Evolutionary conservation across 1,140 invertebrate species (phyloP).

Genomic region (Drosophila albomicans): DNA sequence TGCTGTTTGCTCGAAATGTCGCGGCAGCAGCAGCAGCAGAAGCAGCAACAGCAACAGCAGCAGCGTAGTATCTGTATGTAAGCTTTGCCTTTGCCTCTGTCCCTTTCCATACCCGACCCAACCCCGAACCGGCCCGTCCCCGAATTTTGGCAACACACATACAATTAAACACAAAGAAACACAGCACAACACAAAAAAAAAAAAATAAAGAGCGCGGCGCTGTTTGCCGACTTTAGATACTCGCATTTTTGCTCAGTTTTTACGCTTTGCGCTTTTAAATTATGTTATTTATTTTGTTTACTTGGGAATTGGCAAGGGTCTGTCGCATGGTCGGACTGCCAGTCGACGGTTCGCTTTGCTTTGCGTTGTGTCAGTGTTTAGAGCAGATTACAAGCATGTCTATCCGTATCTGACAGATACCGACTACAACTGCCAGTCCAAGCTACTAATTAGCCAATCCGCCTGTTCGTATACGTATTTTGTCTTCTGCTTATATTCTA

Average conservation of each 20-base stretch:
- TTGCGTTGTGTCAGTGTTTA: conserved; percentile 27
- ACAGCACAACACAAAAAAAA: conserved; percentile 32
- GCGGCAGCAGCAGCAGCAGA: conserved; percentile 41
- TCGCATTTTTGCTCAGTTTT: conserved; percentile 61
- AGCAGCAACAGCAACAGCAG: conserved; percentile 32
- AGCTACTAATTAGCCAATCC: conserved; percentile 41
- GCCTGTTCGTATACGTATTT: neutral
- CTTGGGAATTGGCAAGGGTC: conserved; percentile 69
- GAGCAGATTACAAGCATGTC: conserved; percentile 57
- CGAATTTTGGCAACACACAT: conserved; percentile 69
- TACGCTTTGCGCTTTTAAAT: conserved; percentile 57
- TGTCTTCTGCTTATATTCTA: conserved; percentile 27
- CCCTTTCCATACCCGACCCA: conserved; percentile 45
- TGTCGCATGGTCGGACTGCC: conserved; percentile 39
- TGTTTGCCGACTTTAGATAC: conserved; percentile 40
- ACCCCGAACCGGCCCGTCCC: conserved; percentile 10
- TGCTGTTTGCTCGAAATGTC: conserved; percentile 64
- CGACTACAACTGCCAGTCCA: conserved; percentile 4
- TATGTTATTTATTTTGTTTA: conserved; percentile 70
- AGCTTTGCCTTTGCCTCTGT: conserved; percentile 56
- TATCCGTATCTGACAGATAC: conserved; percentile 43
- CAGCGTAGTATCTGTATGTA: conserved; percentile 66
- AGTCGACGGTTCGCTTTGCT: conserved; percentile 46
- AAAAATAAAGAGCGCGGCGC: conserved; percentile 54
- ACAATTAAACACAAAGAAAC: conserved; percentile 36